Evolutionary conservation across 2,797 vertebrate species (phyloP).

Genomic region (Megalops cyprinoides): DNA sequence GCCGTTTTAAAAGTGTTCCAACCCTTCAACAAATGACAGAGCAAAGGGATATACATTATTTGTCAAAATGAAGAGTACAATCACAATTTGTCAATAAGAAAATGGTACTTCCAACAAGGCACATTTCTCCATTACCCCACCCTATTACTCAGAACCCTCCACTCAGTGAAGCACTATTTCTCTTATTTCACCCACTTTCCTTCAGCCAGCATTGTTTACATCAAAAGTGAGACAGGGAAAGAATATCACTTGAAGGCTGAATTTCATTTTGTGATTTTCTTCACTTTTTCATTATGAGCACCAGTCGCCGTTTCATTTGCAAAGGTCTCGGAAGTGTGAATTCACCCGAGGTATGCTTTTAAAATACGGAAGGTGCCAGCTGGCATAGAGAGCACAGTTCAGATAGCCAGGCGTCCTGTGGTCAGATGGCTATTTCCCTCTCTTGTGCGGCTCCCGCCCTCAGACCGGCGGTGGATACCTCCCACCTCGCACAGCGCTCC

Average conservation of each 20-base stretch:
- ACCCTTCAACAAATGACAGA: too few relatives aligned
- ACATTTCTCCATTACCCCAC: too few relatives aligned
- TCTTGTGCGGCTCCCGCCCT: neutral
- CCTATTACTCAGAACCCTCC: too few relatives aligned
- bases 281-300: neutral
- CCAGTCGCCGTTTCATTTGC: neutral
- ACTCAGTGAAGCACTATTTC: too few relatives aligned
- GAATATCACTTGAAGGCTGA: neutral
- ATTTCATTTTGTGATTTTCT: neutral
- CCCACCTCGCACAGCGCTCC: neutral
- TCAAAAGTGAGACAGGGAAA: neutral
- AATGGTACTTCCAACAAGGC: too few relatives aligned
- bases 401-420: neutral
- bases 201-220: too few relatives aligned
- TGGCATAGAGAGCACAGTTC: neutral
- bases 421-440: neutral
- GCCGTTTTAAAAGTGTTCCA: too few relatives aligned
- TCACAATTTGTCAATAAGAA: too few relatives aligned
- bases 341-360: neutral
- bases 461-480: neutral
- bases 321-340: neutral
- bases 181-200: too few relatives aligned
- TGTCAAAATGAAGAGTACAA: too few relatives aligned
- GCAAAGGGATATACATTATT: too few relatives aligned
- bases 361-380: constrained; percentile 6